Percentiles rank a stretch among this genome's conserved stretches.
phyloP scores from a whole-genome alignment of 1,140 invertebrate species.

The Drosophila tani region DNA sequence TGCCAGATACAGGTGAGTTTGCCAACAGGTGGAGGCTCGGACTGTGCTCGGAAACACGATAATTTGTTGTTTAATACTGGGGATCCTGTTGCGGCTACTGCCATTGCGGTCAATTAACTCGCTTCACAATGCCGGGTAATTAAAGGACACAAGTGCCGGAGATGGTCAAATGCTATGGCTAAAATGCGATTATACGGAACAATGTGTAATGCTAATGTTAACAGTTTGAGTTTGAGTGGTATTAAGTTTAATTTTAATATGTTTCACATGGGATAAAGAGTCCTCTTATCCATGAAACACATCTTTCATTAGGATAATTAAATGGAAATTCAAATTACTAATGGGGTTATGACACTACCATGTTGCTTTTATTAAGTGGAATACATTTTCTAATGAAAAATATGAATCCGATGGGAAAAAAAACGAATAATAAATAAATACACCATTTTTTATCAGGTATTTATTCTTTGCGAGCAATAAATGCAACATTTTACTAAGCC shows the following conservation, averaged over 20 bases:
- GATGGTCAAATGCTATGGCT: neutral
- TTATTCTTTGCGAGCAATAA: too few species aligned
- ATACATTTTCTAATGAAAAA: too few species aligned
- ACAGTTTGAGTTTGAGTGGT: neutral
- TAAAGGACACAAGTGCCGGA: constrained; percentile 18
- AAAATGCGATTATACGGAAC: constrained; percentile 18
- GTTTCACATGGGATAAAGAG: too few species aligned
- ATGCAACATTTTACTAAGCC: too few species aligned
- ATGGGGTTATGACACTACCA: neutral
- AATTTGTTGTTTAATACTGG: constrained; percentile 41
- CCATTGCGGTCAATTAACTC: constrained; percentile 35
- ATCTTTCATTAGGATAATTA: neutral
- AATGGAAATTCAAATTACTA: neutral
- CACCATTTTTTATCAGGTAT: too few species aligned
- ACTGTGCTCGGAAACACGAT: constrained; percentile 18
- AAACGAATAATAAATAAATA: too few species aligned
- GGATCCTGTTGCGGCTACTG: constrained; percentile 11
- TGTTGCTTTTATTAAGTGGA: too few species aligned
- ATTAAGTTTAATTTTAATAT: neutral
- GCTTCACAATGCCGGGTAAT: constrained; percentile 38
- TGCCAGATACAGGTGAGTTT: constrained; percentile 93
- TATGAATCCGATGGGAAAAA: too few species aligned
- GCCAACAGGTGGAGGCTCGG: constrained; percentile 20
- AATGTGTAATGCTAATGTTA: constrained; percentile 23
- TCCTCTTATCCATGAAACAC: neutral